phyloP scores from a whole-genome alignment of 2,888 invertebrate genomes.

The Lamellibrachia satsuma region DNA sequence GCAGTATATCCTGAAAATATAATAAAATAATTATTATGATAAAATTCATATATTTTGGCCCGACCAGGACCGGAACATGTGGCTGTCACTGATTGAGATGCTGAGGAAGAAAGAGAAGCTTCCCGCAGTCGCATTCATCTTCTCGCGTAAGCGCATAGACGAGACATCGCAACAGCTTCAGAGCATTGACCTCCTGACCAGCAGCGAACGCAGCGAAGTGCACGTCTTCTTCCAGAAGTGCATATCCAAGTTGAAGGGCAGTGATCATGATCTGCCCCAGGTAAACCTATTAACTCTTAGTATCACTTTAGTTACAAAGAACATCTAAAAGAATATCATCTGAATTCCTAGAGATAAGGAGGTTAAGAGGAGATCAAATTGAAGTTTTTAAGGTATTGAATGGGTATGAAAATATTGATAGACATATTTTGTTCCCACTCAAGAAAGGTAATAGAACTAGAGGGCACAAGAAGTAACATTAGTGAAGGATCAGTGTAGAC shows the following conservation, averaged over 20 bases:
- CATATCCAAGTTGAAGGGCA: conserved; percentile 81
- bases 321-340: too few species aligned
- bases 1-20: too few species aligned
- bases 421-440: too few species aligned
- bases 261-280: conserved; percentile 90
- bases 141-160: conserved; percentile 86
- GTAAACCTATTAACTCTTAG: conserved; percentile 48
- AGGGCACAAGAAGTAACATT: too few species aligned
- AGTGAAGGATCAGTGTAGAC: too few species aligned
- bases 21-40: background rate
- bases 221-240: conserved; percentile 86
- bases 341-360: too few species aligned
- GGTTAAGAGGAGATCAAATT: too few species aligned
- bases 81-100: conserved; percentile 75
- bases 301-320: too few species aligned
- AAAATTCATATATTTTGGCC: background rate
- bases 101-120: conserved; percentile 83
- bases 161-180: conserved; percentile 73
- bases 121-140: conserved; percentile 92
- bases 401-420: too few species aligned
- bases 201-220: conserved; percentile 85
- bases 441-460: too few species aligned
- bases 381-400: too few species aligned
- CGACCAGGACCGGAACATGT: conserved; percentile 73
- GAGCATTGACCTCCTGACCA: conserved; percentile 79